Base-by-base conservation (phyloP, 2,888 invertebrate genomes). In the Phortica magna region DNA sequence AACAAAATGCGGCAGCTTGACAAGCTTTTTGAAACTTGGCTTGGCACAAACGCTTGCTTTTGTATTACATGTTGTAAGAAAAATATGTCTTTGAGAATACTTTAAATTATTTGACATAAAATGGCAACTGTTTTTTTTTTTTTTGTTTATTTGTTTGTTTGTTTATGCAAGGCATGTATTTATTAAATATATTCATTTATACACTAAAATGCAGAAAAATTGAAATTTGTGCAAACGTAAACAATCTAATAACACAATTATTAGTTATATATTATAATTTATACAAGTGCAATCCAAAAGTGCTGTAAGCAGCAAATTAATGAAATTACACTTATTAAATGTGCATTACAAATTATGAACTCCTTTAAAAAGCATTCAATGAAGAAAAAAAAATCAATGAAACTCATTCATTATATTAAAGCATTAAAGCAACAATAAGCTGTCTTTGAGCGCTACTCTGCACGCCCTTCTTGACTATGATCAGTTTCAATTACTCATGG, bases 401-500 rank as follows among this genome's bases (percentile, higher is more conserved):
- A 48, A 48, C 4, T 48, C 48, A 48, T 48, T 48, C 48, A 48
- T 48, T 48, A 48, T 9, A 12, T 48, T 2, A 48, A 48, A 31
- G 31, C 31, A 12, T 48, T 2, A 48, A 48, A 31, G 31, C 31
- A 4, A 53, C 53, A 53, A 53, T n/a, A 53, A n/a, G 53, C 19
- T 59, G 19, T n/a, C 7, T 59, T 59, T 17, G 2, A 59, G n/a
- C 17, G 59, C 59, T 2, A 14, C 17, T 59, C 59, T n/a, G n/a
- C 2, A 12, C 48, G 17, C 48, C 14, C 48, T 19, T 22, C 5
- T 22, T 19, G 19, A 14, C n/a, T 41, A 41, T 48, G 48, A 48
- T 48, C 48, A 48, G 2, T 14, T 65, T 72, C 76, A 79, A 78
- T 78, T 76, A 79, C 76, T 79, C 75, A 76, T 73, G 71, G 74